Percentiles rank a stretch among this genome's conserved stretches.
Conservation (phyloP, 1,140 invertebrate species). For the Drosophila hydei region DNA sequence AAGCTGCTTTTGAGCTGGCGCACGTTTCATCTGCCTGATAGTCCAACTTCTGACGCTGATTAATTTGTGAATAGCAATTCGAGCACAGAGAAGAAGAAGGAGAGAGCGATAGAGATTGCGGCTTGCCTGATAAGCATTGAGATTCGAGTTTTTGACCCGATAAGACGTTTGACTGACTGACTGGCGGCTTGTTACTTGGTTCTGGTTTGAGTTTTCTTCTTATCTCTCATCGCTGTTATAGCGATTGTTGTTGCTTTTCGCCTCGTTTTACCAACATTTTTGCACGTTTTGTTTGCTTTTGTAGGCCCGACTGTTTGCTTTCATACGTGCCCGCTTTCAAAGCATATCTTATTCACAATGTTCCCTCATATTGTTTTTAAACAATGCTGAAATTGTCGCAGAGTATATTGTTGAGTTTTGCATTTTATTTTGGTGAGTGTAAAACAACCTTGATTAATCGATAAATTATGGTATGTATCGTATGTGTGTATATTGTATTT, state of each 20-base stretch:
- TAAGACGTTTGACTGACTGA: constrained; percentile 15
- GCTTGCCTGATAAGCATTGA: constrained; percentile 19
- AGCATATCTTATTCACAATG: constrained; percentile 33
- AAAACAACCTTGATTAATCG: neutral
- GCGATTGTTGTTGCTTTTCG: constrained; percentile 2
- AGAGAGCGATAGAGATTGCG: neutral
- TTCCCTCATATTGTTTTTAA: constrained; percentile 21
- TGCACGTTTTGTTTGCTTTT: constrained; percentile 33
- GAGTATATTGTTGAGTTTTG: neutral
- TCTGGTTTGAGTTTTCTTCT: neutral
- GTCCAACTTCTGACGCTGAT: constrained; percentile 42
- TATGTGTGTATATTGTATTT: too few relatives aligned
- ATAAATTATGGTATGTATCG: neutral
- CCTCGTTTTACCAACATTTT: constrained; percentile 26
- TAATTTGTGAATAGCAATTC: constrained; percentile 31
- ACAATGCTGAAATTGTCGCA: constrained; percentile 5
- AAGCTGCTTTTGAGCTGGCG: constrained; percentile 13
- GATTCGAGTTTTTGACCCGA: constrained; percentile 24
- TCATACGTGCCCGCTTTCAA: constrained; percentile 12
- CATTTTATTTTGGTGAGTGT: neutral
- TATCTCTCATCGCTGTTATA: constrained; percentile 28
- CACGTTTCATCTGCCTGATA: constrained; percentile 41
- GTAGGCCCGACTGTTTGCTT: constrained; percentile 25
- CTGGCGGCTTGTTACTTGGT: neutral
- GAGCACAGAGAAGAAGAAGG: neutral